A percentile compares a stretch with the other conserved stretches of the same genome.
Evolutionary conservation across 2,797 vertebrate genomes (phyloP).

Genomic region (Etheostoma perlongum): DNA sequence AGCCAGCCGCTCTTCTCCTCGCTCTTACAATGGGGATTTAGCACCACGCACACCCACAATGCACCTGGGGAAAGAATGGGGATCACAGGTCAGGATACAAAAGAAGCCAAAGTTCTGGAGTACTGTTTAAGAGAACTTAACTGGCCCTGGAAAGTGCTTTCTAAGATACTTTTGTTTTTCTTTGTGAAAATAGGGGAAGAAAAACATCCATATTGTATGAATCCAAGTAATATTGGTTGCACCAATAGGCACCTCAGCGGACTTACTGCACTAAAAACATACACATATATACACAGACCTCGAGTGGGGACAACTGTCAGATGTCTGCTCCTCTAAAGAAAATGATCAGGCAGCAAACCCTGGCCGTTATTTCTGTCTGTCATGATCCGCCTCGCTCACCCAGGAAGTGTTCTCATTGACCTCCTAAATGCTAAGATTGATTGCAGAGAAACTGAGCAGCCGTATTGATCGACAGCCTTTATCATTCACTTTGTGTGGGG

Average conservation of each 20-base stretch:
- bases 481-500: constrained; percentile 57
- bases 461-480: constrained; percentile 80
- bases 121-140: background rate
- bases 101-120: background rate
- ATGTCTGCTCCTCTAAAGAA: constrained; percentile 21
- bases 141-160: background rate
- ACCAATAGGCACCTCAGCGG: too few species aligned
- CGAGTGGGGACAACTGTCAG: constrained; percentile 15
- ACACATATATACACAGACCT: constrained; percentile 1
- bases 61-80: constrained; percentile 85
- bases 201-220: too few species aligned
- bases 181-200: too few species aligned
- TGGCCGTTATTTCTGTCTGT: constrained; percentile 62
- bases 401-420: constrained; percentile 84
- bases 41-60: constrained; percentile 97
- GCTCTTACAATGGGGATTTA: constrained; percentile 97
- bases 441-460: constrained; percentile 79
- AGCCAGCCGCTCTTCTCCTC: constrained; percentile 97
- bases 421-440: constrained; percentile 83
- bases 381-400: constrained; percentile 67
- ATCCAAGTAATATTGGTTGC: too few species aligned
- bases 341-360: constrained; percentile 33
- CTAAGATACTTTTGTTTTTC: too few species aligned
- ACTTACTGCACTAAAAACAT: background rate
- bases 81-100: constrained; percentile 22